phyloP scores from a whole-genome alignment of 2,113 vertebrate genomes.

The Brachionichthys hirsutus region DNA sequence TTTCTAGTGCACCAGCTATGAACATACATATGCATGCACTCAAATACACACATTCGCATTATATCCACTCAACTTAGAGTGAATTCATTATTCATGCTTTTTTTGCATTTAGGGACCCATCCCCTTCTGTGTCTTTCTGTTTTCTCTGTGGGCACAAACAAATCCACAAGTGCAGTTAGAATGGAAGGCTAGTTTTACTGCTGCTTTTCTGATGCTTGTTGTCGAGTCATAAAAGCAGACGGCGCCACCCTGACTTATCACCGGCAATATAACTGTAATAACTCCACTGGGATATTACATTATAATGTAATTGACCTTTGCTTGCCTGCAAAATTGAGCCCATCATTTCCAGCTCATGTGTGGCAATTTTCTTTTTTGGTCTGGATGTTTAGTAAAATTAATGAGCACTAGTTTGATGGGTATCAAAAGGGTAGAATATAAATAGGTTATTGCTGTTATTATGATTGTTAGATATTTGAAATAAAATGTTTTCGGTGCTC shows the following conservation, averaged over 20 bases:
- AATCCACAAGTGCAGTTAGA: conserved; percentile 2
- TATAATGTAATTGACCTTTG: conserved; percentile 66
- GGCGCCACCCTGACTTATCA: conserved; percentile 61
- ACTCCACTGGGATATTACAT: conserved; percentile 58
- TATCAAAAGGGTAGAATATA: too few species aligned
- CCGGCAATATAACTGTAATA: conserved; percentile 63
- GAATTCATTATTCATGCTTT: conserved; percentile 36
- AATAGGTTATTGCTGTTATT: too few species aligned
- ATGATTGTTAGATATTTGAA: too few species aligned
- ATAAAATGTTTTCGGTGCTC: too few species aligned
- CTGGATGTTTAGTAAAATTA: conserved; percentile 40
- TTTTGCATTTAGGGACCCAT: conserved; percentile 32
- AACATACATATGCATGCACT: neutral
- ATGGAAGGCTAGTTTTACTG: conserved; percentile 37
- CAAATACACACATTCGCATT: conserved; percentile 3
- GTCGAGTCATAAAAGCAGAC: conserved; percentile 57
- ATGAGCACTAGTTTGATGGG: conserved; percentile 13
- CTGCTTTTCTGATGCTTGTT: conserved; percentile 32
- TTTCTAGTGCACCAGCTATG: neutral
- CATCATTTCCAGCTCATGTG: conserved; percentile 51
- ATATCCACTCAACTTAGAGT: conserved; percentile 31
- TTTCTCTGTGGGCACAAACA: conserved; percentile 1
- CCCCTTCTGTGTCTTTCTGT: conserved; percentile 16
- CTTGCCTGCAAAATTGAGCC: conserved; percentile 63
- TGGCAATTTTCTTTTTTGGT: conserved; percentile 41